phyloP scores from a whole-genome alignment of 2,888 invertebrate genomes.

The Aporophyla nigra region DNA sequence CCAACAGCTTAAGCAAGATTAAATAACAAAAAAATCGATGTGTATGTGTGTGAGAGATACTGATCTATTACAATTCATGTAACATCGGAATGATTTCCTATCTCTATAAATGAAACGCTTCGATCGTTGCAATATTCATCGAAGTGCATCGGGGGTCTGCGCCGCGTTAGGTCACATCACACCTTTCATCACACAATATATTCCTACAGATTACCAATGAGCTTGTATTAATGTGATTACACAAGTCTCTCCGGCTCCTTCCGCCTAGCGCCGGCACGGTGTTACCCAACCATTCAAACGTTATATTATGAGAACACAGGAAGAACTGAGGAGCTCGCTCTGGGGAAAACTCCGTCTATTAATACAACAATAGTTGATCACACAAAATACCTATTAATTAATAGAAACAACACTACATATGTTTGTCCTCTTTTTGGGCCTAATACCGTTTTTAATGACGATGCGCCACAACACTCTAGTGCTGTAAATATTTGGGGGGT shows the following conservation, averaged over 20 bases:
- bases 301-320: slow-evolving; percentile 40
- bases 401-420: slow-evolving; percentile 2
- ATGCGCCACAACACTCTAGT: too few relatives aligned
- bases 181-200: slow-evolving; percentile 32
- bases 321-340: slow-evolving; percentile 24
- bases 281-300: slow-evolving; percentile 44
- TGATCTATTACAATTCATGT: background rate
- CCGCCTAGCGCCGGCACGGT: slow-evolving; percentile 47
- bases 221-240: slow-evolving; percentile 59
- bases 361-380: slow-evolving; percentile 12
- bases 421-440: slow-evolving; percentile 15
- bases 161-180: slow-evolving; percentile 48
- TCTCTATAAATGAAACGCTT: slow-evolving; percentile 20
- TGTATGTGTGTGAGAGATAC: background rate
- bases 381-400: slow-evolving; percentile 15
- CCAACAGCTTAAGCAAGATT: background rate
- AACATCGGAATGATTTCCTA: slow-evolving; percentile 16
- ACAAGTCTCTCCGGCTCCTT: slow-evolving; percentile 60
- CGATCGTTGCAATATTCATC: slow-evolving; percentile 33
- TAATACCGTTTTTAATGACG: slow-evolving; percentile 35
- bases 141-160: slow-evolving; percentile 23
- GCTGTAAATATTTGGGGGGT: slow-evolving; percentile 22
- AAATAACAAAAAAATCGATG: slow-evolving; percentile 5
- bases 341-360: slow-evolving; percentile 19
- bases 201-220: slow-evolving; percentile 58